A percentile compares a stretch with the other conserved stretches of the same genome.
phyloP scores from a whole-genome alignment of 1,140 invertebrate species.

The Heliconius hermathena region DNA sequence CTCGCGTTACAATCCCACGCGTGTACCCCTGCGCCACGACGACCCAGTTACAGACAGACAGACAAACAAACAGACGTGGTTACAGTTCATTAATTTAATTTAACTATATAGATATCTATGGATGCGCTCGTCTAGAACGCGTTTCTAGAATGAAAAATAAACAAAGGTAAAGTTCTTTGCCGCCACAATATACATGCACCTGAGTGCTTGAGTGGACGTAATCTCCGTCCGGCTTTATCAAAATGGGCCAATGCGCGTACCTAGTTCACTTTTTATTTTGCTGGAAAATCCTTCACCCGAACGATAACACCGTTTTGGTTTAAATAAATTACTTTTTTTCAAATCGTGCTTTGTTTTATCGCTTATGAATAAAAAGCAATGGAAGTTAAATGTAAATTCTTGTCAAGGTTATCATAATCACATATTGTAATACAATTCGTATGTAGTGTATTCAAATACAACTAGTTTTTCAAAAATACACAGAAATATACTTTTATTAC shows the following conservation, averaged over 20 bases:
- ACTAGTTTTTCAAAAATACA: background rate
- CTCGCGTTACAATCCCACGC: no score
- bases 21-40: no score
- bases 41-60: no score
- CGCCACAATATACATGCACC: slow-evolving; percentile 51
- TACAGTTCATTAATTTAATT: background rate
- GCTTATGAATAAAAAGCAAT: slow-evolving; percentile 31
- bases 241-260: slow-evolving; percentile 75
- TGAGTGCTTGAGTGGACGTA: slow-evolving; percentile 69
- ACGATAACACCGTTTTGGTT: slow-evolving; percentile 57
- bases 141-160: slow-evolving; percentile 37
- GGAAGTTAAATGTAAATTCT: slow-evolving; percentile 18
- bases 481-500: background rate
- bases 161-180: slow-evolving; percentile 42
- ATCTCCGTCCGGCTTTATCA: slow-evolving; percentile 74
- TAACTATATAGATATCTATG: background rate
- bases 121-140: slow-evolving; percentile 15
- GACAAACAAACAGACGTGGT: no score
- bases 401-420: background rate
- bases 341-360: background rate
- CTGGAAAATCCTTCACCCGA: slow-evolving; percentile 55
- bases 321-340: slow-evolving; percentile 50
- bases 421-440: background rate
- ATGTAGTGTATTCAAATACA: background rate
- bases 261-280: slow-evolving; percentile 58